These are phyloP conservation scores for Diglossa brunneiventris DNA, from an alignment of 2,113 vertebrate genomes.

Conservation along the genomic window DNA sequence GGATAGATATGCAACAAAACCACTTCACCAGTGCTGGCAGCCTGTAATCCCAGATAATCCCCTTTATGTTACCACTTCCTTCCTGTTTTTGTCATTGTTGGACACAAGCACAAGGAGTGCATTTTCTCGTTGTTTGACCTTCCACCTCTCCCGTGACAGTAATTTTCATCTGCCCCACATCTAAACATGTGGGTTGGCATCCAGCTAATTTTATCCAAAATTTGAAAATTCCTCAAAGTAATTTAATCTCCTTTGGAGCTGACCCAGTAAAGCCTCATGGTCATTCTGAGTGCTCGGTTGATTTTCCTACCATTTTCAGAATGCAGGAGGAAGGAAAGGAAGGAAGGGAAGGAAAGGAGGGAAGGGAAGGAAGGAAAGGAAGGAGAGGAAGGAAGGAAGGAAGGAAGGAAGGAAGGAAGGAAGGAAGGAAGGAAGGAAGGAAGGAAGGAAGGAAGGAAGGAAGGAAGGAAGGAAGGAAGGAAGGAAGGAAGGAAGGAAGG, in stretches of 20 bases:
- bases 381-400: too few relatives aligned
- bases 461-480: too few relatives aligned
- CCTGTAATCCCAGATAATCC: neutral
- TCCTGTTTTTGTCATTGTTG: conserved; percentile 20
- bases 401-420: too few relatives aligned
- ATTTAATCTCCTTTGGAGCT: neutral
- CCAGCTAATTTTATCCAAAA: conserved; percentile 25
- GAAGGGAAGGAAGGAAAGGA: too few relatives aligned
- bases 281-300: neutral
- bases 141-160: neutral
- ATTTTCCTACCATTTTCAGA: neutral
- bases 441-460: too few relatives aligned
- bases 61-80: conserved; percentile 17
- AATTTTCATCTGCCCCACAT: conserved; percentile 12
- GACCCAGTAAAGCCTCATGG: neutral
- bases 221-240: conserved; percentile 19
- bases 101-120: neutral
- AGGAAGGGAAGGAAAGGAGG: too few relatives aligned
- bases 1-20: neutral
- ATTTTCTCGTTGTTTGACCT: neutral
- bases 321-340: neutral
- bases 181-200: conserved; percentile 9
- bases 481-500: too few relatives aligned
- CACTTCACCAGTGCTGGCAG: neutral
- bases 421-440: too few relatives aligned